Evolutionary conservation across 2,888 invertebrate genomes (phyloP), one percentile per base, ranked within the genome.

Genomic region (Heliconius ismenius): DNA sequence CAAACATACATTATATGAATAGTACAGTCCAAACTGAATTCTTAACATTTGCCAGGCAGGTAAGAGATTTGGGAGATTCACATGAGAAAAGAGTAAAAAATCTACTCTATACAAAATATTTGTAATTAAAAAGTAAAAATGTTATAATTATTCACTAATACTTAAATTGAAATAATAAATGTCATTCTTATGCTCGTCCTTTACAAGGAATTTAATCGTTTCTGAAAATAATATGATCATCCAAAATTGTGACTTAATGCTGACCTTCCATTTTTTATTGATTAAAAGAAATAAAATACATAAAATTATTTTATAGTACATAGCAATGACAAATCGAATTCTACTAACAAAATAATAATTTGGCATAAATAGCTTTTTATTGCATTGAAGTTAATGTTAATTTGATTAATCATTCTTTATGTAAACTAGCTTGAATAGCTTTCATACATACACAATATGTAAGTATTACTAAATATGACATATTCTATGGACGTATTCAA

Each of bases 401-500:
- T 73, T 36, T 62, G 36, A 62, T n/a, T 62, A 39, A 43, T 73
- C 24, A 58, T 62, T 24, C 15, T 10, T 73, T 62, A 62, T 26
- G 36, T 28, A 39, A 39, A 73, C 39, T 62, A 39, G 4, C 49
- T 15, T 36, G 58, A 73, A 36, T 62, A 43, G 21, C 62, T 58
- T 58, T 70, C 54, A 21, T 49, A 49, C 26, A 39, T 24, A 65
- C 43, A 15, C 4, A 4, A 7, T 21, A 49, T 9, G 49, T 49
- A 49, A 6, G 49, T 67, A 70, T 70, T 70, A 58, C 70, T 70
- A 70, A 70, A 70, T 58, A 58, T 73, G 26, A 62, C 21, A 43
- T 70, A 63, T 64, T 76, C 18, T 72, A 65, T 39, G 64, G 75
- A 69, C 43, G 28, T 32, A 73, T 74, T 78, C 74, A 72, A 76